phyloP scores from a whole-genome alignment of 2,113 vertebrate species.

The Bos indicus region DNA sequence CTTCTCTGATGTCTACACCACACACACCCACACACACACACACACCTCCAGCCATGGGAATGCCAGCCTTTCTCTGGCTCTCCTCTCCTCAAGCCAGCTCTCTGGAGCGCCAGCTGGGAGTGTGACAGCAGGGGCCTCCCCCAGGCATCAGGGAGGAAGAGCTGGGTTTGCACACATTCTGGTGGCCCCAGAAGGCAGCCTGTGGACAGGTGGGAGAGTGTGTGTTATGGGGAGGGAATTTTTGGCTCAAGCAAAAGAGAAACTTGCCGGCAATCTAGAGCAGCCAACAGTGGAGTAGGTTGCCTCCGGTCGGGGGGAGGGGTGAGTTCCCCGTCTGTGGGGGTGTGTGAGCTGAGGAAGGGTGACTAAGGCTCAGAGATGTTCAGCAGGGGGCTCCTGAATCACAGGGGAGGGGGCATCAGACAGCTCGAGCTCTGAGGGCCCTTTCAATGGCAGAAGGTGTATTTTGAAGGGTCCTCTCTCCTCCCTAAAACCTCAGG shows the following conservation, averaged over 20 bases:
- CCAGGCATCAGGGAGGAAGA: conserved; percentile 29
- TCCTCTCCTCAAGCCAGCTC: conserved; percentile 22
- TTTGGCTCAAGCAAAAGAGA: conserved; percentile 46
- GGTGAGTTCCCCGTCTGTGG: background rate
- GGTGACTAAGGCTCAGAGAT: background rate
- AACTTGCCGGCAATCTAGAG: conserved; percentile 33
- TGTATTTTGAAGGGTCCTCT: background rate
- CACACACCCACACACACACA: background rate
- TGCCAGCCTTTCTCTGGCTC: conserved; percentile 22
- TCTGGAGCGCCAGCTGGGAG: conserved; percentile 51
- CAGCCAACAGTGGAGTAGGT: conserved; percentile 35
- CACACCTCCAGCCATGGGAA: background rate
- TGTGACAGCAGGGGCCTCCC: conserved; percentile 63
- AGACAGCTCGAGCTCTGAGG: background rate
- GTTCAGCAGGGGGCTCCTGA: background rate
- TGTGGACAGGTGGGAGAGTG: conserved; percentile 57
- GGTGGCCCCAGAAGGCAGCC: conserved; percentile 66
- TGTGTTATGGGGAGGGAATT: background rate
- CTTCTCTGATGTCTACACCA: background rate
- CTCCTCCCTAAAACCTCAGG: background rate
- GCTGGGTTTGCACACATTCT: conserved; percentile 67
- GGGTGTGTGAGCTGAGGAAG: background rate
- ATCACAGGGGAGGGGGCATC: background rate
- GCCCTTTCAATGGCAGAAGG: background rate
- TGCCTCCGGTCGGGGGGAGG: background rate